phyloP scores from a whole-genome alignment of 2,113 vertebrate genomes.

The Lathamus discolor region DNA sequence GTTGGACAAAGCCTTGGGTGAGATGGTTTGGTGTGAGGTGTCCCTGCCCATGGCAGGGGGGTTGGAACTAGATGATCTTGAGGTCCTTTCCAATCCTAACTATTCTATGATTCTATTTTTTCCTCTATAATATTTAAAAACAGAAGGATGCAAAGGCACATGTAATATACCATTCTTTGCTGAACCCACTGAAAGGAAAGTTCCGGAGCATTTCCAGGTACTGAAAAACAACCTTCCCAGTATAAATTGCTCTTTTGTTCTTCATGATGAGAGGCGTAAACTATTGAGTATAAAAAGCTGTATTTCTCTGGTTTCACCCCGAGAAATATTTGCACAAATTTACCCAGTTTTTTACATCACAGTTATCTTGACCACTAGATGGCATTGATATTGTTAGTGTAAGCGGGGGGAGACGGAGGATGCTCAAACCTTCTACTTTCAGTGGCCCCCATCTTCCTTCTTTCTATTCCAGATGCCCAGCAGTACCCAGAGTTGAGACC shows the following conservation, averaged over 20 bases:
- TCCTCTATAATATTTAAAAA: neutral
- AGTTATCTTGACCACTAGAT: conserved; percentile 1
- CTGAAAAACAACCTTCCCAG: neutral
- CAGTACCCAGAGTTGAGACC: neutral
- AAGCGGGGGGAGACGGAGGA: neutral
- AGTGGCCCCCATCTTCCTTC: neutral
- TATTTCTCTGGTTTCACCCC: neutral
- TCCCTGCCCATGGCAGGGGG: no score
- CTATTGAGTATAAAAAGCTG: neutral
- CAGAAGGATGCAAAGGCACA: neutral
- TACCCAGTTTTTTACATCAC: neutral
- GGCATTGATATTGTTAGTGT: conserved; percentile 18
- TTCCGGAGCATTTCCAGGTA: neutral
- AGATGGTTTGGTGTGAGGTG: no score
- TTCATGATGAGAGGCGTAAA: neutral
- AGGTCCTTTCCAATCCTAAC: no score
- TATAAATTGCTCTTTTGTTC: neutral
- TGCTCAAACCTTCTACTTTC: neutral
- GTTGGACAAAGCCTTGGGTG: no score
- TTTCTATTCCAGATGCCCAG: neutral
- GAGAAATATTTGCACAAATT: neutral
- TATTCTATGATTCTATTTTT: neutral
- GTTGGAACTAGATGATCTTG: no score
- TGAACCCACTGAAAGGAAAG: neutral
- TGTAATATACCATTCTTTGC: neutral